These are phyloP conservation scores for Drosophila sturtevanti DNA, from an alignment of 1,140 invertebrate species.

Conservation along the genomic window DNA sequence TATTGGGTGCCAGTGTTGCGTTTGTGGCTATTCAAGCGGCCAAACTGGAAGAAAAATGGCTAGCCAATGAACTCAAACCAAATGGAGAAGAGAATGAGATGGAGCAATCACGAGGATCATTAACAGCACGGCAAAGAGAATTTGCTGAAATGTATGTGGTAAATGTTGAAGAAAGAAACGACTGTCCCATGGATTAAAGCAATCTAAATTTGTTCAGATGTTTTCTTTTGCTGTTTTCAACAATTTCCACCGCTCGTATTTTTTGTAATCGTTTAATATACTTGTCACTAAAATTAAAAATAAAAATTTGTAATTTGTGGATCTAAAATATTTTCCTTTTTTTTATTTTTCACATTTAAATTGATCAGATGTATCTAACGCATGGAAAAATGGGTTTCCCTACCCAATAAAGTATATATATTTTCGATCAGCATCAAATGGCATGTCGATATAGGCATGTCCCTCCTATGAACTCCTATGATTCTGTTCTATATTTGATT, in stretches of 20 bases:
- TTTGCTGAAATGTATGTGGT: too few relatives aligned
- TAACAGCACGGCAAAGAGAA: too few relatives aligned
- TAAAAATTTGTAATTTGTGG: neutral
- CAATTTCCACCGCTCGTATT: neutral
- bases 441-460: too few relatives aligned
- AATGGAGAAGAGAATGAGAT: constrained; percentile 14
- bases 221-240: neutral
- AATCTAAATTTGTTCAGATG: neutral
- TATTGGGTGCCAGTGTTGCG: constrained; percentile 84
- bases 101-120: neutral
- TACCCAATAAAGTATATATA: too few relatives aligned
- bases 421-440: too few relatives aligned
- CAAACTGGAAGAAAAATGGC: constrained; percentile 29
- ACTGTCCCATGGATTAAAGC: constrained; percentile 57
- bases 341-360: neutral
- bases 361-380: too few relatives aligned
- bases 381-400: too few relatives aligned
- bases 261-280: neutral
- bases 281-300: neutral
- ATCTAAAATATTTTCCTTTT: neutral
- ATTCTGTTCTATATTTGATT: too few relatives aligned
- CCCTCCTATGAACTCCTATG: too few relatives aligned
- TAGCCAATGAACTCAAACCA: neutral
- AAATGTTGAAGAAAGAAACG: neutral
- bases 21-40: constrained; percentile 84